Conservation (phyloP, 2,797 vertebrate species). For the Cyclura pinguis region DNA sequence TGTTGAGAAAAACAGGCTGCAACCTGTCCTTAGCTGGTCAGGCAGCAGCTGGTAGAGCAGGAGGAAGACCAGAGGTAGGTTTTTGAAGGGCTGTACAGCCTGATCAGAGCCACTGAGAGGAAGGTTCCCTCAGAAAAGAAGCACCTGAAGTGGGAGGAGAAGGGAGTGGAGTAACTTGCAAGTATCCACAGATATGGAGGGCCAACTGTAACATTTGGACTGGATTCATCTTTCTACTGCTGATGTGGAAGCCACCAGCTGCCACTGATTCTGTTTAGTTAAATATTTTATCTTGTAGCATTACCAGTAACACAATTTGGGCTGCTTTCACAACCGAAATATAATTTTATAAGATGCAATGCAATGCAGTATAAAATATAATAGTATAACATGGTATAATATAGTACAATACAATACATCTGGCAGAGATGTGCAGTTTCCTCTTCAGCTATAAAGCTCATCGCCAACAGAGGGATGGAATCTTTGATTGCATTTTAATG, state of each 20-base stretch:
- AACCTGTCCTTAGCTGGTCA: no score
- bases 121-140: no score
- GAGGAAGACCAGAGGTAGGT: no score
- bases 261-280: background rate
- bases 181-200: no score
- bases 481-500: conserved; percentile 3
- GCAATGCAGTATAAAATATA: background rate
- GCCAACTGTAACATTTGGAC: no score
- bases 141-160: no score
- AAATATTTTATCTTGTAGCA: background rate
- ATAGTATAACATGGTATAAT: background rate
- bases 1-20: no score
- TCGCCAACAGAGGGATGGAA: background rate
- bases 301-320: background rate
- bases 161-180: no score
- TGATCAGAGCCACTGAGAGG: no score
- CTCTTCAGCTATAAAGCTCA: background rate
- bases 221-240: background rate
- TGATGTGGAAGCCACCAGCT: no score
- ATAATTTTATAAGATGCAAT: background rate
- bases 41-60: no score
- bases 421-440: background rate
- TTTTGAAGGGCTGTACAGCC: no score
- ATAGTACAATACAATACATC: background rate
- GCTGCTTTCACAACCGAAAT: background rate